Evolutionary conservation across 2,797 vertebrate species (phyloP).

Genomic region (Lophius americanus): DNA sequence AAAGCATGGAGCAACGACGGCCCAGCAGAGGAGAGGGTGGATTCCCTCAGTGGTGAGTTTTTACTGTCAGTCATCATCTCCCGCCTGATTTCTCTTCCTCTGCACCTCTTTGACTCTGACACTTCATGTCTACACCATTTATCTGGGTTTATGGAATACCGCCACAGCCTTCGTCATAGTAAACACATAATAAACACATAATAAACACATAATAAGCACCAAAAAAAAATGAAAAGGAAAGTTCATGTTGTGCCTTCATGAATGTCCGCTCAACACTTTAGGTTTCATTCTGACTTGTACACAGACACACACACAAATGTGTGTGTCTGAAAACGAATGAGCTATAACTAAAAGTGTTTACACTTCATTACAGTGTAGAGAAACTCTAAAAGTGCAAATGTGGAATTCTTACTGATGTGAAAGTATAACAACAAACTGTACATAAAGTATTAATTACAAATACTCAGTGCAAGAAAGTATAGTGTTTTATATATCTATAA

Average conservation of each 20-base stretch:
- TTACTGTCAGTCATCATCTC: neutral
- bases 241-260: no score
- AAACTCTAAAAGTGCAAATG: neutral
- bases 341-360: neutral
- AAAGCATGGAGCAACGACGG: neutral
- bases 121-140: neutral
- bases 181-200: no score
- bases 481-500: neutral
- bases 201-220: neutral
- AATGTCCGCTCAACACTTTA: constrained; percentile 25
- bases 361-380: neutral
- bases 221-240: neutral
- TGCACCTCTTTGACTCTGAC: neutral
- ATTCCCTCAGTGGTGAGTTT: constrained; percentile 46
- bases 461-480: no score
- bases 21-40: constrained; percentile 2
- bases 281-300: constrained; percentile 35
- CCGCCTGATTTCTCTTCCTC: neutral
- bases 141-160: neutral
- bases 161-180: neutral
- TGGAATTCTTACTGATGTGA: neutral
- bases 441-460: no score
- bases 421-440: neutral
- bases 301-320: neutral
- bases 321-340: no score